Evolutionary conservation across 2,888 invertebrate species (phyloP).

Genomic region (Chirona hameri): DNA sequence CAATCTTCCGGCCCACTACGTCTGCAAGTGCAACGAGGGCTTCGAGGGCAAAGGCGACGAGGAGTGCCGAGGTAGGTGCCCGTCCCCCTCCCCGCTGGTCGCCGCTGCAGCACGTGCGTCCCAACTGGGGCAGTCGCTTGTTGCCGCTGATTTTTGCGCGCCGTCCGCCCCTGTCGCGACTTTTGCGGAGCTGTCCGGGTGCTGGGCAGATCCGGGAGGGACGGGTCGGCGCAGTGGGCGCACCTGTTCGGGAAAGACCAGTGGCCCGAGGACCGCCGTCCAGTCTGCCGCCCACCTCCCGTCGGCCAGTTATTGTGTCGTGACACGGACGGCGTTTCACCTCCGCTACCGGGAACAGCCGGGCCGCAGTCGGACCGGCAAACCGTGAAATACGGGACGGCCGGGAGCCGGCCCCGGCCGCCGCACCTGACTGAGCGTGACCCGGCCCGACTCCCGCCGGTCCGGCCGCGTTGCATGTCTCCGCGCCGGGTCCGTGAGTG

Average conservation of each 20-base stretch:
- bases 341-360: too few species aligned
- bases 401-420: background rate
- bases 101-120: background rate
- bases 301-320: too few species aligned
- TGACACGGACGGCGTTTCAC: too few species aligned
- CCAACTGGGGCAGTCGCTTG: background rate
- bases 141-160: background rate
- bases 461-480: too few species aligned
- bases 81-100: background rate
- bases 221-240: background rate
- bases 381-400: too few species aligned
- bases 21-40: conserved; percentile 88
- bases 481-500: too few species aligned
- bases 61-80: conserved; percentile 67
- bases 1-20: conserved; percentile 88
- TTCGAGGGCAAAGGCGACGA: conserved; percentile 88
- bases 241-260: too few species aligned
- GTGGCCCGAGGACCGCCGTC: too few species aligned
- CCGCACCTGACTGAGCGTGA: background rate
- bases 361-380: too few species aligned
- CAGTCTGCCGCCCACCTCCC: too few species aligned
- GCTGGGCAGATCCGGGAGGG: background rate
- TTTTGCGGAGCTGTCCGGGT: background rate
- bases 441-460: background rate
- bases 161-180: background rate